Percentiles rank a stretch among this genome's conserved stretches.
Evolutionary conservation across 2,888 invertebrate genomes (phyloP).

Genomic region (Coenonympha arcania): DNA sequence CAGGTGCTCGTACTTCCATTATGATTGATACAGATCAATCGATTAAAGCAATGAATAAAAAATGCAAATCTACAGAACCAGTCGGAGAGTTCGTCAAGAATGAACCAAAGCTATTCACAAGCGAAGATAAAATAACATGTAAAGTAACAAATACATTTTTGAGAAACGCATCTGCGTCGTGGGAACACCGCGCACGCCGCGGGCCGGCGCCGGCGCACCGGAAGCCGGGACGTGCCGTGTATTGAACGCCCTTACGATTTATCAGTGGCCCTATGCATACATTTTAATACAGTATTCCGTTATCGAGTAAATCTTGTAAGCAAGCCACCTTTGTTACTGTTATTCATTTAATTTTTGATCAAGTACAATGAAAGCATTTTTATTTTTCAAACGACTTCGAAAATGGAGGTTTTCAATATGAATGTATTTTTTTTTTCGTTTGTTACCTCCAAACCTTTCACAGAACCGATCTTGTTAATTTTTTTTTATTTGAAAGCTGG

Average conservation of each 20-base stretch:
- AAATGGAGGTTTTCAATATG: too few species aligned
- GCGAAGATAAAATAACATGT: too few species aligned
- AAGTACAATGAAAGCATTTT: too few species aligned
- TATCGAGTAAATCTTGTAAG: neutral
- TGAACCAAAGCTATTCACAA: neutral
- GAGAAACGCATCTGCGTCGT: constrained; percentile 30
- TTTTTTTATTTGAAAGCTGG: too few species aligned
- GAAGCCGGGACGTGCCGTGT: constrained; percentile 49
- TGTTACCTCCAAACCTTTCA: too few species aligned
- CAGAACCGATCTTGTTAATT: too few species aligned
- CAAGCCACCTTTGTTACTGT: neutral
- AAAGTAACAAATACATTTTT: neutral
- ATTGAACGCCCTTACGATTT: constrained; percentile 20
- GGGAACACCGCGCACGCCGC: constrained; percentile 45
- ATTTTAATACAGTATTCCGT: constrained; percentile 24
- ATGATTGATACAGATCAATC: neutral
- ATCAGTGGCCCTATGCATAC: constrained; percentile 15
- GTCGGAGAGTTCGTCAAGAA: neutral
- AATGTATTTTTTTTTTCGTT: too few species aligned
- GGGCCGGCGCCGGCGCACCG: constrained; percentile 45
- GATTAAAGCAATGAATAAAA: neutral
- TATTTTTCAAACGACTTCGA: too few species aligned
- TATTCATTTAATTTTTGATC: too few species aligned
- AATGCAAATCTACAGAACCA: neutral
- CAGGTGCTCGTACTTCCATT: neutral